Evolutionary conservation across 2,113 vertebrate species (phyloP).

Genomic region (Tympanuchus pallidicinctus): DNA sequence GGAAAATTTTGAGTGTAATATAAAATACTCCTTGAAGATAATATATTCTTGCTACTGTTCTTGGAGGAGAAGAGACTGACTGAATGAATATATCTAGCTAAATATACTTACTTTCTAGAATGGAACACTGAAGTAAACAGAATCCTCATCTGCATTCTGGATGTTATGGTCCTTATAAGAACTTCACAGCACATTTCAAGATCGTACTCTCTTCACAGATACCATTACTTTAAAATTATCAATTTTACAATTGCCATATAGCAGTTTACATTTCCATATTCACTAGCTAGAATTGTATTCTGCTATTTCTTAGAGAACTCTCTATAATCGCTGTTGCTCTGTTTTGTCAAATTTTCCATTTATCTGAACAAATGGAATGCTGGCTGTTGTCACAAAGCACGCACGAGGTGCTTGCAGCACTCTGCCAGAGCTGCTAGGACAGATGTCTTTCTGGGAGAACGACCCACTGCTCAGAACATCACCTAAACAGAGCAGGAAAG

Average conservation of each 20-base stretch:
- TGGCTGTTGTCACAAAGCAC: neutral
- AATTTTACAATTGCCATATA: neutral
- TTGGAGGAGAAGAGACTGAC: neutral
- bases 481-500: neutral
- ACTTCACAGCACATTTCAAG: neutral
- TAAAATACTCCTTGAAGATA: neutral
- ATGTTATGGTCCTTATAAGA: neutral
- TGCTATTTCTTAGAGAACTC: neutral
- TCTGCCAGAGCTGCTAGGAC: neutral
- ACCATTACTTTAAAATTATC: neutral
- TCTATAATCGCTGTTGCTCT: neutral
- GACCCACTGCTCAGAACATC: neutral
- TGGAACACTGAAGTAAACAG: neutral
- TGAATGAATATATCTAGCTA: neutral
- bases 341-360: neutral
- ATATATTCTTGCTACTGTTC: neutral
- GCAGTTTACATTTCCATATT: neutral
- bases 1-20: neutral
- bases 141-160: neutral
- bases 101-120: neutral
- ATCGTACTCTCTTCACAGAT: neutral
- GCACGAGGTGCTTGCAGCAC: neutral
- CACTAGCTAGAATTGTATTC: neutral
- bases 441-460: neutral
- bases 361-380: neutral